Evolutionary conservation across 2,113 vertebrate genomes (phyloP).

Genomic region (Equus przewalskii): DNA sequence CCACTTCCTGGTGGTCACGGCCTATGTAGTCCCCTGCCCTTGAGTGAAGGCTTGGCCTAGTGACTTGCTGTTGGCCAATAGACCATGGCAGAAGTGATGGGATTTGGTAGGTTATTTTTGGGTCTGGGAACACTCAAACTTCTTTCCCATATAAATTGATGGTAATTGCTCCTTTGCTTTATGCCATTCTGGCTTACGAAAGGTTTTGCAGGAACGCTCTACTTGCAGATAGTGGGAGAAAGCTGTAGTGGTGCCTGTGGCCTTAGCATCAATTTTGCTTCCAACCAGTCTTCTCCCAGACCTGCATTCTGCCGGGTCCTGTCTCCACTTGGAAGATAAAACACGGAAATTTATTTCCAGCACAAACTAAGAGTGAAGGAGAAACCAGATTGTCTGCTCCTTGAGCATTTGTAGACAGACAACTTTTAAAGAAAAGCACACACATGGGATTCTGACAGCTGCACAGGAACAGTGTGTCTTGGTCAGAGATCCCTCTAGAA

Average conservation of each 20-base stretch:
- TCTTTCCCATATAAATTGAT: too few species aligned
- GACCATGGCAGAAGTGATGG: not conserved
- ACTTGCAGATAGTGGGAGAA: too few species aligned
- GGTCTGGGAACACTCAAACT: too few species aligned
- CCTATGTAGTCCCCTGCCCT: not conserved
- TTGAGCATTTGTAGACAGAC: conserved; percentile 60
- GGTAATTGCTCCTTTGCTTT: too few species aligned
- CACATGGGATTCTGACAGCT: conserved; percentile 23
- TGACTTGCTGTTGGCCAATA: not conserved
- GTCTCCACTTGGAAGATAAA: conserved; percentile 53
- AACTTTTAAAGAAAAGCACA: conserved; percentile 63
- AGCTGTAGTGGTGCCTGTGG: not conserved
- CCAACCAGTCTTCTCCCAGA: not conserved
- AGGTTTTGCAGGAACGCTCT: too few species aligned
- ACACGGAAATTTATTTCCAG: conserved; percentile 34
- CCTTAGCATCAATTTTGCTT: not conserved
- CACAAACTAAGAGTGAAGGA: conserved; percentile 21
- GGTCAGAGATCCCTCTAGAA: conserved; percentile 16
- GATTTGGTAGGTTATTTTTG: too few species aligned
- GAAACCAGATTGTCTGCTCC: conserved; percentile 71
- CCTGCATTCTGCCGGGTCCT: not conserved
- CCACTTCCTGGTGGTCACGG: not conserved
- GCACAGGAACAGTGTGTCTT: conserved; percentile 19
- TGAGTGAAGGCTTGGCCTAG: not conserved
- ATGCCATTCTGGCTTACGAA: too few species aligned